Evolutionary conservation across 2,113 vertebrate genomes (phyloP).

Genomic region (Octodon degus): DNA sequence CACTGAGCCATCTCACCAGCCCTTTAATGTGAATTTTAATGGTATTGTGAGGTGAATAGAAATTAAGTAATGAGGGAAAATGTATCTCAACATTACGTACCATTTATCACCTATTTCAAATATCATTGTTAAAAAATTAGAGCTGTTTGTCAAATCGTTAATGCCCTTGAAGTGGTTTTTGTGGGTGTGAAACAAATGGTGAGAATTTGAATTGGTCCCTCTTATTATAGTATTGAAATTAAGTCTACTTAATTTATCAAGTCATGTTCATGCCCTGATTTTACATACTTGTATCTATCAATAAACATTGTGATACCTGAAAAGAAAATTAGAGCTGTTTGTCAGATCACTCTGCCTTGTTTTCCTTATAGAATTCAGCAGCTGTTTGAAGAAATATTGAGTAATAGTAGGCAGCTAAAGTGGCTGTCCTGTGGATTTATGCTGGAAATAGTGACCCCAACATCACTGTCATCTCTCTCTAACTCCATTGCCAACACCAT

Average conservation of each 20-base stretch:
- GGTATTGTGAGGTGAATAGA: conserved; percentile 19
- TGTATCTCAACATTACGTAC: conserved; percentile 8
- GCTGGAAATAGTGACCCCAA: conserved; percentile 95
- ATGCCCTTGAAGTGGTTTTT: too few species aligned
- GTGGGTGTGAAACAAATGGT: too few species aligned
- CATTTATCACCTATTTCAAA: conserved; percentile 47
- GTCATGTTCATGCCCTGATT: conserved; percentile 95
- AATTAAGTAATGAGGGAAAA: conserved; percentile 41
- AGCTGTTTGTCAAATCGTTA: neutral
- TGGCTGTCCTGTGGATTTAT: conserved; percentile 98
- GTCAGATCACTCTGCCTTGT: conserved; percentile 81
- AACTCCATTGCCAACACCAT: conserved; percentile 94
- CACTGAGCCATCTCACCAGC: too few species aligned
- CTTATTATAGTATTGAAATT: too few species aligned
- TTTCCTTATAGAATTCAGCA: conserved; percentile 94
- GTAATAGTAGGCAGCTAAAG: conserved; percentile 96
- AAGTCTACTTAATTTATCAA: conserved; percentile 92
- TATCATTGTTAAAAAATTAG: conserved; percentile 33
- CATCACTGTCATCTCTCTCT: conserved; percentile 94
- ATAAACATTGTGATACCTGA: conserved; percentile 91
- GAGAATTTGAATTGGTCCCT: too few species aligned
- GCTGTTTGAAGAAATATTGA: conserved; percentile 96
- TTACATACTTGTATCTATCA: conserved; percentile 94
- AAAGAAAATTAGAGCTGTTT: conserved; percentile 53
- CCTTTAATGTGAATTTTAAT: conserved; percentile 65